phyloP scores from a whole-genome alignment of 2,113 vertebrate genomes.

The Oryzias celebensis region DNA sequence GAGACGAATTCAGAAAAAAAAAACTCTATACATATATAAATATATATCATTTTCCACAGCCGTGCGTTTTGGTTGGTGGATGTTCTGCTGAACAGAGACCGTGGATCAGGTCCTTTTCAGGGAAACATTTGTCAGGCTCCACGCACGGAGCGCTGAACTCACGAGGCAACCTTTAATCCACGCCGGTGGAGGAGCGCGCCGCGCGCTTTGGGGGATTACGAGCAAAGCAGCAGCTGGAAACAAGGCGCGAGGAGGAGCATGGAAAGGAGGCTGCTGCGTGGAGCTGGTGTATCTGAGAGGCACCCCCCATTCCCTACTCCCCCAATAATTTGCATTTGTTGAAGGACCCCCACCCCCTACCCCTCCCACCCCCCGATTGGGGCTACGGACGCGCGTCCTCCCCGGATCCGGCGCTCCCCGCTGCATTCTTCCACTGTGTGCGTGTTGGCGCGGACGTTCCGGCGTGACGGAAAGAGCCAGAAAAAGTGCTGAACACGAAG shows the following conservation, averaged over 20 bases:
- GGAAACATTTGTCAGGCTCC: constrained; percentile 72
- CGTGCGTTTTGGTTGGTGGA: too few relatives aligned
- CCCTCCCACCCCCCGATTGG: constrained; percentile 69
- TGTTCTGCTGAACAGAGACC: too few relatives aligned
- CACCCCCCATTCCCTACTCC: constrained; percentile 46
- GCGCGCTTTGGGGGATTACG: constrained; percentile 25
- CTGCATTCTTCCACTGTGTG: too few relatives aligned
- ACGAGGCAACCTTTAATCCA: too few relatives aligned
- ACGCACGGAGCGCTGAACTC: not conserved
- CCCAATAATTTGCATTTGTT: constrained; percentile 86
- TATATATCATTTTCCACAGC: too few relatives aligned
- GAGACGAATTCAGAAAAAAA: too few relatives aligned
- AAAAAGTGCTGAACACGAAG: constrained; percentile 42
- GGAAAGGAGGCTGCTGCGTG: constrained; percentile 53
- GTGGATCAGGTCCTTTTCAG: too few relatives aligned
- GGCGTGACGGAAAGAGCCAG: constrained; percentile 9
- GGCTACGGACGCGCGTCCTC: constrained; percentile 74
- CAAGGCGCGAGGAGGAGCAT: constrained; percentile 56
- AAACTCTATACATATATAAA: too few relatives aligned
- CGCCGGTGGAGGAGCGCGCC: not conserved
- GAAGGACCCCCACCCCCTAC: constrained; percentile 81
- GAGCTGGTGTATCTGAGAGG: constrained; percentile 83
- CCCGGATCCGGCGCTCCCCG: not conserved
- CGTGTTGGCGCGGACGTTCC: constrained; percentile 12
- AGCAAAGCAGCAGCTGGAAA: constrained; percentile 45